Evolutionary conservation across 2,113 vertebrate genomes (phyloP).

Genomic region (Chrysemys picta): DNA sequence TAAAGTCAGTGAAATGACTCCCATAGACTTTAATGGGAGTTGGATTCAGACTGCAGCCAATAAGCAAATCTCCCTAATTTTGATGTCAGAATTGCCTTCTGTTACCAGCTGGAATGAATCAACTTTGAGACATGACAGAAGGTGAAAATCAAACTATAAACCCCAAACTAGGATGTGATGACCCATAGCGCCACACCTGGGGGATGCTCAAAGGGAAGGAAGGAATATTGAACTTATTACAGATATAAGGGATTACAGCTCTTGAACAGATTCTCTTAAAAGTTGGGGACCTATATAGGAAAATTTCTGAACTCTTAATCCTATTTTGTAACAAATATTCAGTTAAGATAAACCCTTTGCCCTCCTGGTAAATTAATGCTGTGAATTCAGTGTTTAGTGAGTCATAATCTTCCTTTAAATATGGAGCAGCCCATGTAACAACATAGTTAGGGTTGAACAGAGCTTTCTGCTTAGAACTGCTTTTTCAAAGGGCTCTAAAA

Average conservation of each 20-base stretch:
- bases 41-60: neutral
- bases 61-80: neutral
- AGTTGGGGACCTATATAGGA: neutral
- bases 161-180: neutral
- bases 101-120: neutral
- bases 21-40: neutral
- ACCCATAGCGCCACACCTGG: neutral
- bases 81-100: neutral
- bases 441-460: neutral
- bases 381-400: constrained; percentile 1
- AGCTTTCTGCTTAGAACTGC: constrained; percentile 12
- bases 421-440: neutral
- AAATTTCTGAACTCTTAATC: neutral
- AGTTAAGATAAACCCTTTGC: neutral
- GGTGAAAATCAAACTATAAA: neutral
- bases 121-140: neutral
- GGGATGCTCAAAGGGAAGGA: neutral
- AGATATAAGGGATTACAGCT: neutral
- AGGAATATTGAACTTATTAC: neutral
- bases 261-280: neutral
- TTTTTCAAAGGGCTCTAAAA: neutral
- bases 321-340: neutral
- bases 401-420: neutral
- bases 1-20: neutral
- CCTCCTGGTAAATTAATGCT: neutral